Conservation (phyloP, 1,140 invertebrate species). For the Vollenhovia emeryi region DNA sequence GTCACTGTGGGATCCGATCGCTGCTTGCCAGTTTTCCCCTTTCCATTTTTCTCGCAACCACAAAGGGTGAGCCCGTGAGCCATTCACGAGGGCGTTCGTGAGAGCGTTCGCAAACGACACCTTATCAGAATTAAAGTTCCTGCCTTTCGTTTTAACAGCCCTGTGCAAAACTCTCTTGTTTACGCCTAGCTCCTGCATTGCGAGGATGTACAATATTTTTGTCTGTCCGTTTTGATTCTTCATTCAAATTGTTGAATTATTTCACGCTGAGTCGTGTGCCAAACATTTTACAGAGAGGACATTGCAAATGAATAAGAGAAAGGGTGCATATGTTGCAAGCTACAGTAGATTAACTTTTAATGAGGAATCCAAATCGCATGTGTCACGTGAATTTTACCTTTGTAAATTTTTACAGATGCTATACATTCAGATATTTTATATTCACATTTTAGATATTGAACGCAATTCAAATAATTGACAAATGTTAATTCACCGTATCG, state of each 20-base stretch:
- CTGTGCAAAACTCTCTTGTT: background rate
- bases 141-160: constrained; percentile 5
- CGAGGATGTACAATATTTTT: background rate
- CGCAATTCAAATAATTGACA: background rate
- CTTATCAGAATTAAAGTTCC: constrained; percentile 21
- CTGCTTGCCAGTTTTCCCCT: constrained; percentile 36
- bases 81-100: constrained; percentile 13
- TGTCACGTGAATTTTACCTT: too few relatives aligned
- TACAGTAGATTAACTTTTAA: background rate
- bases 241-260: background rate
- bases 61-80: background rate
- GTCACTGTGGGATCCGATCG: constrained; percentile 50
- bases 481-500: background rate
- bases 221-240: background rate
- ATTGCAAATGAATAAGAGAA: background rate
- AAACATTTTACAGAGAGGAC: background rate
- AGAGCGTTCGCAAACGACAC: constrained; percentile 2
- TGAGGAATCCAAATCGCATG: background rate
- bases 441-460: background rate
- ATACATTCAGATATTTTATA: background rate
- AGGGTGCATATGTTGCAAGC: background rate
- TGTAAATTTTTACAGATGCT: too few relatives aligned
- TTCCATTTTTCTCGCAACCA: constrained; percentile 58
- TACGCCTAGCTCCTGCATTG: background rate
- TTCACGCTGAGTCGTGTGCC: background rate